Evolutionary conservation across 2,113 vertebrate species (phyloP).

Genomic region (Lamprotornis superbus): DNA sequence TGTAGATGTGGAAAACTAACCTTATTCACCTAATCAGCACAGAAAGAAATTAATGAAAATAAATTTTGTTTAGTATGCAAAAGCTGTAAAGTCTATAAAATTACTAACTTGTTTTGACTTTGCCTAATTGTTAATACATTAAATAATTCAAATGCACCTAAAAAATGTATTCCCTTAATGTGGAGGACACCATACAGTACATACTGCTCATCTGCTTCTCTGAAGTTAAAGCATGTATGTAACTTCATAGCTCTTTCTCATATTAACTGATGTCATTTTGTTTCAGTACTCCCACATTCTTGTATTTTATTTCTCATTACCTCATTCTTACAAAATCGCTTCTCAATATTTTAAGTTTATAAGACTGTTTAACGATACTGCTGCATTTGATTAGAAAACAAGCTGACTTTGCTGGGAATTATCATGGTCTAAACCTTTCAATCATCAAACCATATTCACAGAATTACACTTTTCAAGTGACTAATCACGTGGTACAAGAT

Average conservation of each 20-base stretch:
- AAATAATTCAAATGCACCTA: not conserved
- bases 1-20: not conserved
- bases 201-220: not conserved
- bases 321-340: constrained; percentile 5
- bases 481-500: not conserved
- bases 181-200: not conserved
- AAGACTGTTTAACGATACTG: not conserved
- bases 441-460: not conserved
- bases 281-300: not conserved
- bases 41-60: not conserved
- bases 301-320: constrained; percentile 17
- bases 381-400: constrained; percentile 1
- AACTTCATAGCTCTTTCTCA: not conserved
- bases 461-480: not conserved
- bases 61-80: not conserved
- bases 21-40: not conserved
- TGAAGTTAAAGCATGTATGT: not conserved
- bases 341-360: not conserved
- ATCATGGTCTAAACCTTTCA: not conserved
- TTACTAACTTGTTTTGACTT: not conserved
- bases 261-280: not conserved
- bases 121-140: not conserved
- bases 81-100: not conserved
- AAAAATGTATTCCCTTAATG: not conserved
- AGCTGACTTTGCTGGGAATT: not conserved